Conservation (phyloP, 1,140 invertebrate species). For the Pseudomyrmex cubaensis region DNA sequence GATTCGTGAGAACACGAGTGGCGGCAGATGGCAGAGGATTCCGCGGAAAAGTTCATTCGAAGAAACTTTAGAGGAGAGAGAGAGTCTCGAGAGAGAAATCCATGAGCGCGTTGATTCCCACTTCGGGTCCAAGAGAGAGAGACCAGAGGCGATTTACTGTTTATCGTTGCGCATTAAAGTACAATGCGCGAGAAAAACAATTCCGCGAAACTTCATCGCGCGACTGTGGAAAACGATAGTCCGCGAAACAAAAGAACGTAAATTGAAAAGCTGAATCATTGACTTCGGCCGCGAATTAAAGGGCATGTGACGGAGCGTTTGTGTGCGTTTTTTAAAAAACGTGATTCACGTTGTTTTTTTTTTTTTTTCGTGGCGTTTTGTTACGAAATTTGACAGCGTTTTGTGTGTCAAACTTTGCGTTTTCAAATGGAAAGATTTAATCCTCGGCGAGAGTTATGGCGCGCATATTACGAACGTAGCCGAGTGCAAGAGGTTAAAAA, state of each 20-base stretch:
- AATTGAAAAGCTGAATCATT: not conserved
- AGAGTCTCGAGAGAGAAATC: constrained; percentile 32
- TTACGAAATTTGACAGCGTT: no score
- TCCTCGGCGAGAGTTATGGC: no score
- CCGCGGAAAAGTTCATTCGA: constrained; percentile 50
- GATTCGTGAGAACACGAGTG: constrained; percentile 47
- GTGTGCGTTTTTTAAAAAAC: no score
- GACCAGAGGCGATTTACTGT: constrained; percentile 37
- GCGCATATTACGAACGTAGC: no score
- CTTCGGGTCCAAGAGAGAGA: no score
- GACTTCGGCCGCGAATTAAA: not conserved
- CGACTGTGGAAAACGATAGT: not conserved
- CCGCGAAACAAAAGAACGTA: not conserved
- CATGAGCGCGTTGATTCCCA: constrained; percentile 25
- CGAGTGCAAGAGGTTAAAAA: no score
- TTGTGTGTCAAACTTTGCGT: no score
- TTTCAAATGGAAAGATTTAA: no score
- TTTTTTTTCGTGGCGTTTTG: no score
- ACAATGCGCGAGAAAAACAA: constrained; percentile 9
- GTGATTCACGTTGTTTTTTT: no score
- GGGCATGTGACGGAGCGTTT: no score
- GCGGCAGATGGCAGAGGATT: constrained; percentile 50
- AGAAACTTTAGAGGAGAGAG: constrained; percentile 27
- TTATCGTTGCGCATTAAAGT: constrained; percentile 30
- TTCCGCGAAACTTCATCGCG: constrained; percentile 13